Evolutionary conservation across 2,113 vertebrate genomes (phyloP).

Genomic region (Panthera tigris): DNA sequence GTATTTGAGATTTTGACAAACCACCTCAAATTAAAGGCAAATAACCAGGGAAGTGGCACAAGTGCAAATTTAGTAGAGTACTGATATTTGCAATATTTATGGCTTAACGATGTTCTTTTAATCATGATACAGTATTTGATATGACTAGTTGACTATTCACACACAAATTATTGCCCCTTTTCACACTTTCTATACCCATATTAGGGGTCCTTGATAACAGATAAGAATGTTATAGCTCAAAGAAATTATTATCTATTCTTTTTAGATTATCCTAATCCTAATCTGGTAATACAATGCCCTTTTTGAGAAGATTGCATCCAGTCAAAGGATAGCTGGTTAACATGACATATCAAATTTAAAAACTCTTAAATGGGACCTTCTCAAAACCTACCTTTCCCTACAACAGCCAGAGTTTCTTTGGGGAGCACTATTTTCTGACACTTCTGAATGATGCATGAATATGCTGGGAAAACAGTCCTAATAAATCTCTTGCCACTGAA

Average conservation of each 20-base stretch:
- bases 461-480: neutral
- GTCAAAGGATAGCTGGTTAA: neutral
- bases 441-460: neutral
- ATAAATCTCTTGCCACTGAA: neutral
- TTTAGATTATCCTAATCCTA: neutral
- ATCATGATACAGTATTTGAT: neutral
- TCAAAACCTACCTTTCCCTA: neutral
- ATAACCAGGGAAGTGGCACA: neutral
- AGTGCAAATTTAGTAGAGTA: neutral
- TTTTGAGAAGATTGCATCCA: neutral
- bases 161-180: neutral
- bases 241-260: conserved; percentile 4
- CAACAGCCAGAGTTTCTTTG: neutral
- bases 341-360: neutral
- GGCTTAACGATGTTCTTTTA: neutral
- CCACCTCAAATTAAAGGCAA: neutral
- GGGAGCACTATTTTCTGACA: neutral
- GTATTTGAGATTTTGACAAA: neutral
- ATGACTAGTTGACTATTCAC: neutral
- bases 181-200: neutral
- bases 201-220: neutral
- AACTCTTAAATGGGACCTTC: neutral
- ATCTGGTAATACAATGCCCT: neutral
- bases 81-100: neutral
- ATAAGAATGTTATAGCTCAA: neutral